Evolutionary conservation across 2,797 vertebrate genomes (phyloP).

Genomic region (Coracias cyanogaster): DNA sequence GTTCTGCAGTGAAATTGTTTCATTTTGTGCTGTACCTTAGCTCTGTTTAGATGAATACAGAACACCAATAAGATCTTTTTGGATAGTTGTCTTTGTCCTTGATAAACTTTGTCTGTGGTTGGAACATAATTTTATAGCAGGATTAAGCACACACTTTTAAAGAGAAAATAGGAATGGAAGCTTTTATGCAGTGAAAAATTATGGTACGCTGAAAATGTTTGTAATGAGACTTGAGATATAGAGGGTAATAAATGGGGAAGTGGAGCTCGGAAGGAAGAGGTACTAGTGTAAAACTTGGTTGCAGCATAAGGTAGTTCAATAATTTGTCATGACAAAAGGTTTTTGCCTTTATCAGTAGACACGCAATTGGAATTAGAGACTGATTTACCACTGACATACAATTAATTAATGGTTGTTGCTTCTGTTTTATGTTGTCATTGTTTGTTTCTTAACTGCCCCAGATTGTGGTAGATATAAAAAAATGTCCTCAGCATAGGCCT

Average conservation of each 20-base stretch:
- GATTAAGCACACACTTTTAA: neutral
- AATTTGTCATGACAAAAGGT: neutral
- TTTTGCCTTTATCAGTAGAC: neutral
- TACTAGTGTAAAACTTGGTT: neutral
- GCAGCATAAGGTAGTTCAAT: neutral
- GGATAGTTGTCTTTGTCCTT: neutral
- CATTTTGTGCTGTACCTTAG: conserved; percentile 1
- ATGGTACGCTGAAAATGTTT: neutral
- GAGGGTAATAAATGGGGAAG: neutral
- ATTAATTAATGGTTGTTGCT: neutral
- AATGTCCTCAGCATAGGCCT: neutral
- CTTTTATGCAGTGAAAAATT: neutral
- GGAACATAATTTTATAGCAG: neutral
- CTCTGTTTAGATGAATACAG: neutral
- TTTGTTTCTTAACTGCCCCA: neutral
- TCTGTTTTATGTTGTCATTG: neutral
- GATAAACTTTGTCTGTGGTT: neutral
- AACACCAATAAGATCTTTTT: neutral
- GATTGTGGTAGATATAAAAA: neutral
- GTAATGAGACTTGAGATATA: neutral
- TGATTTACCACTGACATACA: neutral
- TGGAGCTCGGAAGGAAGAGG: neutral
- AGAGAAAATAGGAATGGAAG: neutral
- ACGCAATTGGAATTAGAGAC: neutral
- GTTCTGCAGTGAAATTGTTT: conserved; percentile 23